These are phyloP conservation scores for Clistopyga incitator DNA, from an alignment of 2,888 invertebrate species.

Conservation along the genomic window DNA sequence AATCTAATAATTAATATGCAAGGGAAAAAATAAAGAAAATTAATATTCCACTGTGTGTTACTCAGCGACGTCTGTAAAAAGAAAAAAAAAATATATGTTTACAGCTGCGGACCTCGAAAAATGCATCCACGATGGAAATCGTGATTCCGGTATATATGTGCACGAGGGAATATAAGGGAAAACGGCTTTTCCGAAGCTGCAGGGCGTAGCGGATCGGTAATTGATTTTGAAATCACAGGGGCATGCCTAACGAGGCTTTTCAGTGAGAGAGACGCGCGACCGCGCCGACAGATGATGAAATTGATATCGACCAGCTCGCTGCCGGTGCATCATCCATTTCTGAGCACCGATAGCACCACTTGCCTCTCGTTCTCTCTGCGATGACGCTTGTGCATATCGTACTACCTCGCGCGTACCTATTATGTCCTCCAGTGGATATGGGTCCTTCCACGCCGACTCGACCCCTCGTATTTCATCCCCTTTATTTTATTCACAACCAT, in stretches of 20 bases:
- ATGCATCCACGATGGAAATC: neutral
- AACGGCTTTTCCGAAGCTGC: conserved; percentile 49
- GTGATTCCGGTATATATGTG: neutral
- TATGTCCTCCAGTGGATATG: conserved; percentile 37
- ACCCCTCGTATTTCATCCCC: no score
- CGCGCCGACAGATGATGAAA: conserved; percentile 55
- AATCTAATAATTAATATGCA: no score
- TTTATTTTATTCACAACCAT: no score
- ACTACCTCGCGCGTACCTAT: conserved; percentile 11
- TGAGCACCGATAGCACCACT: conserved; percentile 17
- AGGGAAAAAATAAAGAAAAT: no score
- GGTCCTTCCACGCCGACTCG: neutral
- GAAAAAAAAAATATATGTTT: neutral
- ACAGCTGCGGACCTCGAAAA: neutral
- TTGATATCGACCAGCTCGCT: conserved; percentile 63
- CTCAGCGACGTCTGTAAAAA: no score
- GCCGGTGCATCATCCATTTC: conserved; percentile 53
- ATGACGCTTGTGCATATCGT: conserved; percentile 10
- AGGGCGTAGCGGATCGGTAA: conserved; percentile 69
- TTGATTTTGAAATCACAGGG: conserved; percentile 71
- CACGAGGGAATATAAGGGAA: neutral
- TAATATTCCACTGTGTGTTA: no score
- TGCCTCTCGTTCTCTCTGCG: conserved; percentile 15
- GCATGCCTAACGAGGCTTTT: conserved; percentile 71
- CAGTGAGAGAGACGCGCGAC: conserved; percentile 46